Conservation (phyloP, 2,797 vertebrate species). For the Brotula barbata region DNA sequence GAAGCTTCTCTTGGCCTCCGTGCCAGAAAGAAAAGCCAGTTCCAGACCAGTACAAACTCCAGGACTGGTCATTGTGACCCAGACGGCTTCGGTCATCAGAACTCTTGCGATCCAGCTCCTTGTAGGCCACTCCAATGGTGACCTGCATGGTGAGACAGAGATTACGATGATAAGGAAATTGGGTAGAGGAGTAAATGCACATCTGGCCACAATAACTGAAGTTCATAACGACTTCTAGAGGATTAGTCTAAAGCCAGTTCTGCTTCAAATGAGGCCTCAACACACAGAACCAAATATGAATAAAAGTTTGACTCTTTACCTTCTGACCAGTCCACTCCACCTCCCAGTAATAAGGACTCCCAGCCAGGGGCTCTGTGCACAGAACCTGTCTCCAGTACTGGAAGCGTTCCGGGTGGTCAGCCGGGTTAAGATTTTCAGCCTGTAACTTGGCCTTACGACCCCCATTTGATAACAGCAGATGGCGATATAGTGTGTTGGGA, state of each 20-base stretch:
- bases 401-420: constrained; percentile 78
- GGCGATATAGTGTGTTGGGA: constrained; percentile 72
- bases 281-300: no score
- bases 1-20: constrained; percentile 64
- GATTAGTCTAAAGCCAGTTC: no score
- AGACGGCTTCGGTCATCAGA: constrained; percentile 72
- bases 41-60: constrained; percentile 82
- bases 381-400: constrained; percentile 80
- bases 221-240: no score
- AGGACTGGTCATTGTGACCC: constrained; percentile 79
- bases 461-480: constrained; percentile 71
- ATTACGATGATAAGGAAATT: constrained; percentile 9
- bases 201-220: no score
- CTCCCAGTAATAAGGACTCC: constrained; percentile 83
- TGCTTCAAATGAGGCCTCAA: no score
- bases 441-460: constrained; percentile 70
- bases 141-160: constrained; percentile 54
- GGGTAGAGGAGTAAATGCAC: background rate
- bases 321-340: constrained; percentile 80
- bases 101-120: constrained; percentile 69
- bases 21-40: constrained; percentile 81
- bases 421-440: constrained; percentile 71
- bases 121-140: constrained; percentile 75
- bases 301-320: constrained; percentile 40
- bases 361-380: constrained; percentile 74